Percentiles rank a stretch among this genome's conserved stretches.
Evolutionary conservation across 2,888 invertebrate genomes (phyloP).

Genomic region (Drosophila villosipedis): DNA sequence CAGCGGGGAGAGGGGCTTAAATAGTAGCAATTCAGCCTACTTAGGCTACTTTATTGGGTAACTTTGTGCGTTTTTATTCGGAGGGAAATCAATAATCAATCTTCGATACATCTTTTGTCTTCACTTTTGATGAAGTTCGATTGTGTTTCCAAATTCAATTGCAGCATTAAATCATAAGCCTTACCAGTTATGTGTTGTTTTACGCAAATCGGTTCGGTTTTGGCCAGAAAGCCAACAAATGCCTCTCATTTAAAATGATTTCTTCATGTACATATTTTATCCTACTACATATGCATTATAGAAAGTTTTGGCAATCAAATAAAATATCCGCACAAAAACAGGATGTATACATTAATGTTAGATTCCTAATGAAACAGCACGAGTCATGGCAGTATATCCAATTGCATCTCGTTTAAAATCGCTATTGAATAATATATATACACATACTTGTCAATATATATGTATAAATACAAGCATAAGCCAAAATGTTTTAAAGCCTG

Average conservation of each 20-base stretch:
- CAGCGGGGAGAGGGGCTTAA: background rate
- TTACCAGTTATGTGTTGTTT: background rate
- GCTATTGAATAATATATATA: background rate
- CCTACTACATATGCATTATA: background rate
- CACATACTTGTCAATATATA: background rate
- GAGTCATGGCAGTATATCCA: background rate
- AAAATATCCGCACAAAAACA: background rate
- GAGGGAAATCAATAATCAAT: background rate
- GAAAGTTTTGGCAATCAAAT: slow-evolving; percentile 7
- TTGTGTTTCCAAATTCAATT: background rate
- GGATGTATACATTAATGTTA: slow-evolving; percentile 17
- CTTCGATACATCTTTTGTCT: background rate
- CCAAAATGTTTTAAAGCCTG: background rate
- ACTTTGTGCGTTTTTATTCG: background rate
- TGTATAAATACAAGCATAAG: background rate
- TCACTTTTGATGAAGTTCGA: background rate
- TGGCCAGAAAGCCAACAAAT: no score
- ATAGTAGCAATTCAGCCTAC: background rate
- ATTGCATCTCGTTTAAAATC: background rate
- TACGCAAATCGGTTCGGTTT: background rate
- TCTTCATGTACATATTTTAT: background rate
- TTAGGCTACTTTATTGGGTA: background rate
- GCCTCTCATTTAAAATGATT: background rate
- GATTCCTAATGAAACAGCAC: background rate
- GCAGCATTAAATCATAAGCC: background rate